phyloP scores from a whole-genome alignment of 2,888 invertebrate species.

The Philhelius pedissequus region DNA sequence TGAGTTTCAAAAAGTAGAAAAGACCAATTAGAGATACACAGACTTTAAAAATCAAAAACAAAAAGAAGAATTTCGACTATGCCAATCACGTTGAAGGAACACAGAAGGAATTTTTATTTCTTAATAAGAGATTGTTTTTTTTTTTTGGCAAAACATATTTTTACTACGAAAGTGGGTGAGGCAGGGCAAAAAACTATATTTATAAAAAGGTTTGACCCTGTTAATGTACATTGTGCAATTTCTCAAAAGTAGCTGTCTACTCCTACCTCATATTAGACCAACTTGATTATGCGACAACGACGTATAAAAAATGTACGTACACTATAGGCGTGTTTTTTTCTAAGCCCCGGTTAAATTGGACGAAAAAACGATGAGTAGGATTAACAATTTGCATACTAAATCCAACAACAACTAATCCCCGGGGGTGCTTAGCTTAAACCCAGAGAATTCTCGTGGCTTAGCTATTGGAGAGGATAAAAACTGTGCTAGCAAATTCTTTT shows the following conservation, averaged over 20 bases:
- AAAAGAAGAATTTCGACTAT: conserved; percentile 26
- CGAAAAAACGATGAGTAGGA: too few species aligned
- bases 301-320: too few species aligned
- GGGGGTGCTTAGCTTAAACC: too few species aligned
- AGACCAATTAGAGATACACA: conserved; percentile 30
- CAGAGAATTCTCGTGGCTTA: too few species aligned
- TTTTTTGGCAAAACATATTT: conserved; percentile 30
- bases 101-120: conserved; percentile 58
- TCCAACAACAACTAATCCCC: too few species aligned
- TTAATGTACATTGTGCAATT: conserved; percentile 15
- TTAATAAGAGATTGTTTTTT: conserved; percentile 28
- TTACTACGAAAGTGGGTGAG: conserved; percentile 19
- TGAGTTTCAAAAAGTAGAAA: conserved; percentile 1
- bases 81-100: conserved; percentile 56
- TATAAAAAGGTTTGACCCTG: neutral
- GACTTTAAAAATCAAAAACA: neutral
- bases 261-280: neutral
- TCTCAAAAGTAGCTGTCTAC: neutral
- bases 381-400: too few species aligned
- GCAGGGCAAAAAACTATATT: neutral
- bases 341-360: too few species aligned
- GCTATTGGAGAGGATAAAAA: too few species aligned
- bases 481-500: too few species aligned
- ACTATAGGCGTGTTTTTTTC: too few species aligned
- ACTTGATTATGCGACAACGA: too few species aligned